Evolutionary conservation across 2,888 invertebrate species (phyloP).

Genomic region (Tipula confusa): DNA sequence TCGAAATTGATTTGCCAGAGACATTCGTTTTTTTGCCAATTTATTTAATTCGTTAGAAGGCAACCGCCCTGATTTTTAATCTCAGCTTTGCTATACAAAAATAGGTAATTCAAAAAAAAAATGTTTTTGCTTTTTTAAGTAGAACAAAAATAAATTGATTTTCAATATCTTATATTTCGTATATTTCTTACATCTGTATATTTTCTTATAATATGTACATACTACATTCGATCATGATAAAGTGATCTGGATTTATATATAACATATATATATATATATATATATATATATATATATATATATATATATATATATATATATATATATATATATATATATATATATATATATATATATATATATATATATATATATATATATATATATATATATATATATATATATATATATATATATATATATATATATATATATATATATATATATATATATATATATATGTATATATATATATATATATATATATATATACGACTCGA

Average conservation of each 20-base stretch:
- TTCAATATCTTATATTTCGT: not conserved
- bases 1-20: not conserved
- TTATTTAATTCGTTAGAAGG: not conserved
- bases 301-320: too few species aligned
- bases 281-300: too few species aligned
- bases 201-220: conserved; percentile 7
- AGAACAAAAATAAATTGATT: conserved; percentile 12
- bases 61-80: not conserved
- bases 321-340: too few species aligned
- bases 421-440: too few species aligned
- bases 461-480: not conserved
- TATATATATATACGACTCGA: not conserved
- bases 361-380: too few species aligned
- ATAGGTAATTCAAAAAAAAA: not conserved
- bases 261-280: not conserved
- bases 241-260: not conserved
- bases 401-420: too few species aligned
- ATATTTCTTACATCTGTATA: not conserved
- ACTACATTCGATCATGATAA: conserved; percentile 8
- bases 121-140: not conserved
- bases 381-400: too few species aligned
- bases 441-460: too few species aligned
- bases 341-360: too few species aligned
- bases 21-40: not conserved
- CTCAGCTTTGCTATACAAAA: not conserved